Percentiles rank a stretch among this genome's conserved stretches.
phyloP scores from a whole-genome alignment of 2,113 vertebrate species.

The Clarias magur region DNA sequence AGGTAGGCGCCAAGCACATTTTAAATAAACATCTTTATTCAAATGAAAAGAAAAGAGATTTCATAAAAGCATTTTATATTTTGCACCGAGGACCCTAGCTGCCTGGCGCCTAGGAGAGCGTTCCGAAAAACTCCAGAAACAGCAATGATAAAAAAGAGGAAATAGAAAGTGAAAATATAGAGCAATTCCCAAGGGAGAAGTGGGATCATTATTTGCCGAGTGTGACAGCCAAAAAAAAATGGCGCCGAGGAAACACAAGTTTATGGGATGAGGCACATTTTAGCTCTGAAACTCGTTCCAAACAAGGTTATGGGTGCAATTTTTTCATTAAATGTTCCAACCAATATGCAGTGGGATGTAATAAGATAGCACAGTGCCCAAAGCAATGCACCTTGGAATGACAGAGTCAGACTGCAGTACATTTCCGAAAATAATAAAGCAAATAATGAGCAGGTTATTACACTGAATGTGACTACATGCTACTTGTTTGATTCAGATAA shows the following conservation, averaged over 20 bases:
- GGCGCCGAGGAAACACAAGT: constrained; percentile 62
- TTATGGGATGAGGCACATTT: constrained; percentile 45
- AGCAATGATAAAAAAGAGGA: constrained; percentile 47
- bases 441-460: not conserved
- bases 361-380: constrained; percentile 36
- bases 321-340: constrained; percentile 39
- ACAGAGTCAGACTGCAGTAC: not conserved
- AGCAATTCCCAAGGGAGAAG: constrained; percentile 63
- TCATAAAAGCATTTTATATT: constrained; percentile 17
- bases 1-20: constrained; percentile 2
- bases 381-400: constrained; percentile 19
- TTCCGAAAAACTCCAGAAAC: constrained; percentile 30
- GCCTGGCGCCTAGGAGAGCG: not conserved
- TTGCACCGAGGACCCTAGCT: not conserved
- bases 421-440: constrained; percentile 13
- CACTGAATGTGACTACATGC: not conserved
- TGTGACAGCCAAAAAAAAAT: constrained; percentile 57
- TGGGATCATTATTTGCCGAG: constrained; percentile 57
- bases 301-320: constrained; percentile 29
- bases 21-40: constrained; percentile 19
- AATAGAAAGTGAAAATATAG: constrained; percentile 56
- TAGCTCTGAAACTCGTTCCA: constrained; percentile 33
- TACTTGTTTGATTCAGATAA: not conserved
- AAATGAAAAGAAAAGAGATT: not conserved
- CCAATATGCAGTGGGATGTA: constrained; percentile 35